Percentiles rank a stretch among this genome's conserved stretches.
Evolutionary conservation across 1,140 invertebrate genomes (phyloP).

Genomic region (Armadillidium nasatum): DNA sequence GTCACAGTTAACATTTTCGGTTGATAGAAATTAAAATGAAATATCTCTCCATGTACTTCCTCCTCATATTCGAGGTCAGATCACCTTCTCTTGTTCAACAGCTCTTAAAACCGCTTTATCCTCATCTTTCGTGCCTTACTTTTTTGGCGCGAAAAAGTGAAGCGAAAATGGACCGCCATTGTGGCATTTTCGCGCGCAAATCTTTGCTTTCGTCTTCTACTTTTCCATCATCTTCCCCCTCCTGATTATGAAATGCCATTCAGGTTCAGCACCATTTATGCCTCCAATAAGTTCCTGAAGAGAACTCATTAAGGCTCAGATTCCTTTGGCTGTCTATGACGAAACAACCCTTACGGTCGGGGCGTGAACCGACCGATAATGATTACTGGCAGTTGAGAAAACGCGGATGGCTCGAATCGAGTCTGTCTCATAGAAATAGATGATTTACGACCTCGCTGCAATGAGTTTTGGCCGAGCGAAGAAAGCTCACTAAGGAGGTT

Average conservation of each 20-base stretch:
- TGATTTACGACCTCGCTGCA: slow-evolving; percentile 41
- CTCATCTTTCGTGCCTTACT: too few relatives aligned
- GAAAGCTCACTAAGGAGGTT: slow-evolving; percentile 30
- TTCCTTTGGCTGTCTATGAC: not conserved
- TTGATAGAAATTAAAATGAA: too few relatives aligned
- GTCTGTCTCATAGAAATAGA: slow-evolving; percentile 44
- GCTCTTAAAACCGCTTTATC: too few relatives aligned
- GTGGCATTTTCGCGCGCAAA: too few relatives aligned
- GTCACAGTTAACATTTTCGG: too few relatives aligned
- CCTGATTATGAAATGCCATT: not conserved
- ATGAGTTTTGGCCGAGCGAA: slow-evolving; percentile 45
- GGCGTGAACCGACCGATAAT: slow-evolving; percentile 43
- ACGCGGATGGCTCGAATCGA: slow-evolving; percentile 39
- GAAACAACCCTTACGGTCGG: slow-evolving; percentile 36
- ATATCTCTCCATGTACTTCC: too few relatives aligned
- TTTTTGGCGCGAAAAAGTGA: too few relatives aligned
- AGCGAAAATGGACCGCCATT: too few relatives aligned
- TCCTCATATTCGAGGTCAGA: too few relatives aligned
- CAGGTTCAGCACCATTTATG: not conserved
- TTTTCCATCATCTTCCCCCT: too few relatives aligned
- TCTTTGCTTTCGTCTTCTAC: too few relatives aligned
- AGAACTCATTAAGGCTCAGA: not conserved
- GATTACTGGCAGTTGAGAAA: slow-evolving; percentile 45
- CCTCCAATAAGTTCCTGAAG: not conserved
- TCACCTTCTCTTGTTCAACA: too few relatives aligned